A percentile compares a stretch with the other conserved stretches of the same genome.
Conservation (phyloP, 2,113 vertebrate genomes). For the Junco hyemalis region DNA sequence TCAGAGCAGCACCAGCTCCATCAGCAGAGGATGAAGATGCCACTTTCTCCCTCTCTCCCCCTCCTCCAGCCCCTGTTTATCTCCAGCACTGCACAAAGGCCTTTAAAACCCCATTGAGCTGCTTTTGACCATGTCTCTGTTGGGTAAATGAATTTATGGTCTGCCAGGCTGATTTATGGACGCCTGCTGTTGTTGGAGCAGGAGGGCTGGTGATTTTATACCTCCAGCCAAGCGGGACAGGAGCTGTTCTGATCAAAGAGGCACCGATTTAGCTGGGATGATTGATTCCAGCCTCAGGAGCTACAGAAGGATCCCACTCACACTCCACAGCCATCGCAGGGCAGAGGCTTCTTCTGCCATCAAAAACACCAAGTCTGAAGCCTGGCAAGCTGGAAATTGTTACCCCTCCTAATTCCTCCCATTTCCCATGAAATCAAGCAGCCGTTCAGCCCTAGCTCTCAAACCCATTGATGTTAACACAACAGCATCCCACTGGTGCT, state of each 20-base stretch:
- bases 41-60: neutral
- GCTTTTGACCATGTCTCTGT: slow-evolving; percentile 30
- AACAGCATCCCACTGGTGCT: neutral
- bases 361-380: neutral
- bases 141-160: slow-evolving; percentile 61
- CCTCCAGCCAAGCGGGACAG: slow-evolving; percentile 53
- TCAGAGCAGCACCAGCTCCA: neutral
- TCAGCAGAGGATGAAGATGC: neutral
- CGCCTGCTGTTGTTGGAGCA: neutral
- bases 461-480: neutral
- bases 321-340: neutral
- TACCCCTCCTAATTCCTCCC: neutral
- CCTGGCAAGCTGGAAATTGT: neutral
- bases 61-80: neutral
- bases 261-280: neutral
- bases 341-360: neutral
- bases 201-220: slow-evolving; percentile 36
- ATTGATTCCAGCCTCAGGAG: slow-evolving; percentile 49
- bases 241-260: slow-evolving; percentile 41
- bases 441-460: neutral
- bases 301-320: neutral
- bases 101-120: slow-evolving; percentile 26
- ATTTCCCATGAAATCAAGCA: neutral
- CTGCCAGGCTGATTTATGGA: slow-evolving; percentile 64
- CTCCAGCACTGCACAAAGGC: neutral